phyloP scores from a whole-genome alignment of 1,140 invertebrate genomes.

The Ectropis grisescens region DNA sequence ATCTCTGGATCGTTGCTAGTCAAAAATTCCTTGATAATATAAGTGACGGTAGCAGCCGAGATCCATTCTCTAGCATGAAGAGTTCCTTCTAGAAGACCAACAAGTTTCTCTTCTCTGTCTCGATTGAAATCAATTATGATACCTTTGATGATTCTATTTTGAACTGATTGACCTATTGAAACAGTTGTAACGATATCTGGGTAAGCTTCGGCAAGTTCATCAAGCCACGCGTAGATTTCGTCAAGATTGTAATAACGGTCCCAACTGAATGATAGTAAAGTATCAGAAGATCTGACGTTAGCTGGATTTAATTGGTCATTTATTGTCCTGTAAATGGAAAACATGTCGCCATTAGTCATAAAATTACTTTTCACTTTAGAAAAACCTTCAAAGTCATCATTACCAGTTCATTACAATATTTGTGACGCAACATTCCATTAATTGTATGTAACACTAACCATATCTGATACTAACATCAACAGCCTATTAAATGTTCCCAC shows the following conservation, averaged over 20 bases:
- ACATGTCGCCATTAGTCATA: background rate
- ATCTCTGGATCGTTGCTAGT: constrained; percentile 63
- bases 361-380: background rate
- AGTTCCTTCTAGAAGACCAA: constrained; percentile 71
- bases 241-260: constrained; percentile 58
- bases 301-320: constrained; percentile 30
- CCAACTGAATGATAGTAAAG: constrained; percentile 47
- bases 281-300: constrained; percentile 6
- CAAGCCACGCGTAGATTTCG: constrained; percentile 66
- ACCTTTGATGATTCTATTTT: constrained; percentile 75
- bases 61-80: constrained; percentile 88
- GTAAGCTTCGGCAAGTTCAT: constrained; percentile 43
- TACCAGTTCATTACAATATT: too few species aligned
- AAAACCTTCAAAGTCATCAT: background rate
- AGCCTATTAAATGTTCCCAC: too few species aligned
- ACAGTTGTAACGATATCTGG: constrained; percentile 64
- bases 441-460: too few species aligned
- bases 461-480: too few species aligned
- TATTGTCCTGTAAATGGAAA: constrained; percentile 29
- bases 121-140: constrained; percentile 72
- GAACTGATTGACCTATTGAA: constrained; percentile 71
- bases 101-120: constrained; percentile 18
- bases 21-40: constrained; percentile 77
- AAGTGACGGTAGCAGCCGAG: constrained; percentile 78
- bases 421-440: background rate